Evolutionary conservation across 2,888 invertebrate species (phyloP).

Genomic region (Belgica antarctica): DNA sequence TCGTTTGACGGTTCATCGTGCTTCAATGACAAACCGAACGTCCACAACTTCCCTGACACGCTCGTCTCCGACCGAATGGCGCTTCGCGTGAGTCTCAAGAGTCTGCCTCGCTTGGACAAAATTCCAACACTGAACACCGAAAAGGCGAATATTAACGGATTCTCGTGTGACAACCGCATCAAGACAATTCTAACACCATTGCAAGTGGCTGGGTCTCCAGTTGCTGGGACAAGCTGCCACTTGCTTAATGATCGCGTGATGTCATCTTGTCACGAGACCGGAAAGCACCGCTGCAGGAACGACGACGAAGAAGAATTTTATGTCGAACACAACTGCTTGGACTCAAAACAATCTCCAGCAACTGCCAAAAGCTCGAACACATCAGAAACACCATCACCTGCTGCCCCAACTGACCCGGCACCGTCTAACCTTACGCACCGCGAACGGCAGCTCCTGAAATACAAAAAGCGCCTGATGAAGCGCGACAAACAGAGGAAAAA

Average conservation of each 20-base stretch:
- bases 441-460: slow-evolving; percentile 54
- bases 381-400: slow-evolving; percentile 45
- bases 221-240: slow-evolving; percentile 16
- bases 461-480: slow-evolving; percentile 54
- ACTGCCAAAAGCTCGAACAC: slow-evolving; percentile 45
- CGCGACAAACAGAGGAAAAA: slow-evolving; percentile 54
- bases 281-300: slow-evolving; percentile 74
- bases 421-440: slow-evolving; percentile 49
- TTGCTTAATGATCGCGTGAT: slow-evolving; percentile 26
- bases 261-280: slow-evolving; percentile 64
- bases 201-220: neutral
- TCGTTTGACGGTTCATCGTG: slow-evolving; percentile 51
- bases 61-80: slow-evolving; percentile 53
- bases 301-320: slow-evolving; percentile 64
- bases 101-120: slow-evolving; percentile 71
- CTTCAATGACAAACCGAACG: slow-evolving; percentile 53
- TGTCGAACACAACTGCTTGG: neutral
- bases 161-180: slow-evolving; percentile 48
- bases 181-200: slow-evolving; percentile 48
- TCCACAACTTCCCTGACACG: slow-evolving; percentile 55
- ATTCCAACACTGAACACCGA: slow-evolving; percentile 61
- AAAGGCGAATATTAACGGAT: slow-evolving; percentile 55
- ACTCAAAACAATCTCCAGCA: slow-evolving; percentile 41
- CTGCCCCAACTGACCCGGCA: slow-evolving; percentile 47
- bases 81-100: slow-evolving; percentile 60